These are phyloP conservation scores for Adineta ricciae DNA, from an alignment of 2,888 invertebrate species.

Conservation along the genomic window DNA sequence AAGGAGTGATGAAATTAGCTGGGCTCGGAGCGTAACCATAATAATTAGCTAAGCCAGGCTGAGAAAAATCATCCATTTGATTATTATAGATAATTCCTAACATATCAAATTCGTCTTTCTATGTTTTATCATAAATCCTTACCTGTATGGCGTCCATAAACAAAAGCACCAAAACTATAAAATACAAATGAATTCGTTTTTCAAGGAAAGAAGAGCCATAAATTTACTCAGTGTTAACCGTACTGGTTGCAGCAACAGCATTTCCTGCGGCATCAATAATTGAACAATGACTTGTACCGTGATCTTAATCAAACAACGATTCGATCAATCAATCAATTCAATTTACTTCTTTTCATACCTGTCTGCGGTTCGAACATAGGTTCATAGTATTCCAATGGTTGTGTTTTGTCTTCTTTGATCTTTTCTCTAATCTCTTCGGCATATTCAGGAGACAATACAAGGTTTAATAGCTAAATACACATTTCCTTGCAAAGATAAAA, in stretches of 20 bases:
- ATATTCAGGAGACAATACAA: conserved; percentile 5
- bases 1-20: conserved; percentile 70
- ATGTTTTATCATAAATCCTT: neutral
- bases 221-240: conserved; percentile 45
- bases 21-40: conserved; percentile 60
- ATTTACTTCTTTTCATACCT: neutral
- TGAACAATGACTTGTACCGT: conserved; percentile 45
- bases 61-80: conserved; percentile 75
- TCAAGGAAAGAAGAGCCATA: neutral
- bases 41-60: conserved; percentile 36
- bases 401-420: conserved; percentile 3
- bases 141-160: conserved; percentile 54
- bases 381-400: neutral
- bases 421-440: neutral
- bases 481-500: neutral
- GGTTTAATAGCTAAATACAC: neutral
- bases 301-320: neutral
- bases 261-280: conserved; percentile 43
- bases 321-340: neutral
- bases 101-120: conserved; percentile 47
- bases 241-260: conserved; percentile 45
- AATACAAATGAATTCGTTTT: neutral
- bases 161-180: conserved; percentile 68
- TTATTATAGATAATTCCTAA: conserved; percentile 85
- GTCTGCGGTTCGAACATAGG: conserved; percentile 13